These are phyloP conservation scores for Serranus cabrilla DNA, from an alignment of 2,797 vertebrate genomes.

Conservation along the genomic window DNA sequence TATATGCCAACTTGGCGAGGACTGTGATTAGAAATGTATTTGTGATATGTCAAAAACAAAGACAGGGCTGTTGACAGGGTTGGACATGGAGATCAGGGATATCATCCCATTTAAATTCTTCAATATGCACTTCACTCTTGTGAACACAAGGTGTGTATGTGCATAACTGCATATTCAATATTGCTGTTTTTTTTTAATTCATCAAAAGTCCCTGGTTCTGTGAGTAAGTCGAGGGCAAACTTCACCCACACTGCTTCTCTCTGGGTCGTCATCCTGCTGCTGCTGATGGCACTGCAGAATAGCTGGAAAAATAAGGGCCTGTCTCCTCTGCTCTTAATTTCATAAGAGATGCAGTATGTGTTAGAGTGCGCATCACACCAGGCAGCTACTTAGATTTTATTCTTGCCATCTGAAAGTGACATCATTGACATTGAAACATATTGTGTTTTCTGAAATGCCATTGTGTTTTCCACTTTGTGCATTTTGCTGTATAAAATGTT, in stretches of 20 bases:
- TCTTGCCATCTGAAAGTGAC: neutral
- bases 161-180: neutral
- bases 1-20: no score
- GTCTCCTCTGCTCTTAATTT: neutral
- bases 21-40: no score
- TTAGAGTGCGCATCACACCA: neutral
- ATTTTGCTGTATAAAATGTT: neutral
- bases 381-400: neutral
- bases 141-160: constrained; percentile 13
- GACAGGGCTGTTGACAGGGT: no score
- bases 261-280: neutral
- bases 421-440: neutral
- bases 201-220: neutral
- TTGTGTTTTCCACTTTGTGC: neutral
- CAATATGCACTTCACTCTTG: neutral
- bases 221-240: neutral
- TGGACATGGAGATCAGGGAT: neutral
- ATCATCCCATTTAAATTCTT: constrained; percentile 4
- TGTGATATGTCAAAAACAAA: no score
- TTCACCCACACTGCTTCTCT: neutral
- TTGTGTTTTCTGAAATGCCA: neutral
- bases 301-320: neutral
- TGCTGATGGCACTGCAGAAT: neutral
- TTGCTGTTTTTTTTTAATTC: neutral
- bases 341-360: neutral